These are phyloP conservation scores for Menidia beryllina DNA, from an alignment of 2,113 vertebrate species.

Conservation along the genomic window DNA sequence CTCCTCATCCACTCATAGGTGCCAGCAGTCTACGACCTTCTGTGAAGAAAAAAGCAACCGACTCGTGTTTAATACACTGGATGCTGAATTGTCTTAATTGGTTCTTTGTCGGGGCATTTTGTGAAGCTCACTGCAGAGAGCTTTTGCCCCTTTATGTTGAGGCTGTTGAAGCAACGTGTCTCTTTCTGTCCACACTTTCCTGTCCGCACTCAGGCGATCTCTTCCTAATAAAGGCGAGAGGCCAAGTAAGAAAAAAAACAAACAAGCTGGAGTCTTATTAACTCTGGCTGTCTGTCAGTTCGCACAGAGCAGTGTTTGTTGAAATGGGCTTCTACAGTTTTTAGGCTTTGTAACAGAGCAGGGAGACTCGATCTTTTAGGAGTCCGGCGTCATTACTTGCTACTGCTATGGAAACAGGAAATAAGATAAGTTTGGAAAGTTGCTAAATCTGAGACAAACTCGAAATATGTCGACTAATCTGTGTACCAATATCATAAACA, in stretches of 20 bases:
- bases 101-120: not conserved
- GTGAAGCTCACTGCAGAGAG: not conserved
- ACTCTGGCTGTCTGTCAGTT: not conserved
- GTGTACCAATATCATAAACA: too few species aligned
- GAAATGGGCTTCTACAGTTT: not conserved
- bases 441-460: too few species aligned
- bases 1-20: not conserved
- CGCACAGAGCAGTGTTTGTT: not conserved
- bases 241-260: not conserved
- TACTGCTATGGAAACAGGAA: too few species aligned
- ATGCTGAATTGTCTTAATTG: not conserved
- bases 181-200: not conserved
- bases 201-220: not conserved
- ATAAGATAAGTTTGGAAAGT: too few species aligned
- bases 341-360: not conserved
- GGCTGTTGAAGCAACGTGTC: not conserved
- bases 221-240: not conserved
- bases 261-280: not conserved
- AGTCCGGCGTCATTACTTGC: not conserved
- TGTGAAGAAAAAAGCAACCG: too few species aligned
- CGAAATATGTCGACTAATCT: too few species aligned
- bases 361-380: not conserved
- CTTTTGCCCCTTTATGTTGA: not conserved
- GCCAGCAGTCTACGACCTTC: not conserved
- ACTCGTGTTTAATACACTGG: not conserved